Evolutionary conservation across 2,888 invertebrate species (phyloP).

Genomic region (Hydroisotoma schaefferi): DNA sequence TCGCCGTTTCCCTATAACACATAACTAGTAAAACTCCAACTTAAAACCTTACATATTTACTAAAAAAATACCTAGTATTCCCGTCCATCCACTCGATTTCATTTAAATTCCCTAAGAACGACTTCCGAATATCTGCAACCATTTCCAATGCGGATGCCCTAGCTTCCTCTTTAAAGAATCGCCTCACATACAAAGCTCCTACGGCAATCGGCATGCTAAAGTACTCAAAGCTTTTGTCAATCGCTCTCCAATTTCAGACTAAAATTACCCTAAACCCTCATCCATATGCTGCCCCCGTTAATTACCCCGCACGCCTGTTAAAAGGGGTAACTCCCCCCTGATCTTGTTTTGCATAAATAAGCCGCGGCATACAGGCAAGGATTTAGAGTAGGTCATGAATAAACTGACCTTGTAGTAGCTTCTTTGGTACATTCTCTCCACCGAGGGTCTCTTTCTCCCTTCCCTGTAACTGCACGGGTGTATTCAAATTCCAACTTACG

Average conservation of each 20-base stretch:
- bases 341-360: constrained; percentile 10
- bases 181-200: constrained; percentile 80
- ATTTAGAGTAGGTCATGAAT: too few relatives aligned
- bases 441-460: constrained; percentile 76
- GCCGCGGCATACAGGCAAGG: too few relatives aligned
- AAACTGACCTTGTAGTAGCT: constrained; percentile 46
- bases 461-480: constrained; percentile 74
- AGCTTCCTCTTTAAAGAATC: constrained; percentile 80
- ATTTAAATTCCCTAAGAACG: constrained; percentile 74
- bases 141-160: constrained; percentile 80
- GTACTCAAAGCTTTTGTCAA: constrained; percentile 4
- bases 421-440: constrained; percentile 64
- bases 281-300: too few relatives aligned
- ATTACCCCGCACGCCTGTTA: too few relatives aligned
- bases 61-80: constrained; percentile 60
- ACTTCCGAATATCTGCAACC: constrained; percentile 76
- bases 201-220: constrained; percentile 53
- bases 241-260: too few relatives aligned
- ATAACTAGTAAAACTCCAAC: constrained; percentile 50
- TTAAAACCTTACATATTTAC: neutral
- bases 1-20: constrained; percentile 57
- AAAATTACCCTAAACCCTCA: too few relatives aligned
- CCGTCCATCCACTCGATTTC: constrained; percentile 90
- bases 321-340: constrained; percentile 6
- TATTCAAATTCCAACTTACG: constrained; percentile 75